Conservation (phyloP, 2,888 invertebrate genomes). For the Troides helena region DNA sequence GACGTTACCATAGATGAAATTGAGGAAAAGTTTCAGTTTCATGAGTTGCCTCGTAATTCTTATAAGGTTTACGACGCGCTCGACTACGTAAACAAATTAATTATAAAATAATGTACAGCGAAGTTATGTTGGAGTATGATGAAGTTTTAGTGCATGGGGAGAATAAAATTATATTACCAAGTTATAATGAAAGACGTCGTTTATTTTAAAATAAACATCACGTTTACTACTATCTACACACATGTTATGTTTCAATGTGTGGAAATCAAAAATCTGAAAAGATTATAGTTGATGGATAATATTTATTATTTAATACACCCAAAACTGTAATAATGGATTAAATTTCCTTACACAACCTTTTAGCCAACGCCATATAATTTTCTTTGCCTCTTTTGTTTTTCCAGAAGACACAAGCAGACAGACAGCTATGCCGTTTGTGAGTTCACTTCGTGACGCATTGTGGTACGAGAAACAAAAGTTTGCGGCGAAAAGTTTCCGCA, state of each 20-base stretch:
- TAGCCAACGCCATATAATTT: background rate
- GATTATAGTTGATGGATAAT: background rate
- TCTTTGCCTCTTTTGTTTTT: slow-evolving; percentile 4
- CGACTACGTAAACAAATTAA: slow-evolving; percentile 46
- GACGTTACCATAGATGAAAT: background rate
- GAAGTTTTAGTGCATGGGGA: slow-evolving; percentile 25
- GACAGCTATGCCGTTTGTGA: slow-evolving; percentile 23
- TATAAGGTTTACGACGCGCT: slow-evolving; percentile 44
- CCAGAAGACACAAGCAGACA: background rate
- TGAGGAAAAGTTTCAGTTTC: slow-evolving; percentile 31
- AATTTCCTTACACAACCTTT: background rate
- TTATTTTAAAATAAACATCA: background rate
- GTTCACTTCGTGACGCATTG: slow-evolving; percentile 10
- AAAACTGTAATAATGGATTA: background rate
- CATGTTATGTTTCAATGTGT: background rate
- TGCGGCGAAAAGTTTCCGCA: slow-evolving; percentile 2
- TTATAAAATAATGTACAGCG: slow-evolving; percentile 10
- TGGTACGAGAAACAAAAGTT: slow-evolving; percentile 14
- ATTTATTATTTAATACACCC: background rate
- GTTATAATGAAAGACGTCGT: background rate
- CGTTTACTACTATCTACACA: background rate
- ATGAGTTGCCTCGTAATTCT: slow-evolving; percentile 44
- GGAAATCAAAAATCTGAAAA: background rate
- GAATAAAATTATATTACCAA: slow-evolving; percentile 4
- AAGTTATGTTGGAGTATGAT: slow-evolving; percentile 13